Evolutionary conservation across 2,113 vertebrate species (phyloP).

Genomic region (Pituophis catenifer): DNA sequence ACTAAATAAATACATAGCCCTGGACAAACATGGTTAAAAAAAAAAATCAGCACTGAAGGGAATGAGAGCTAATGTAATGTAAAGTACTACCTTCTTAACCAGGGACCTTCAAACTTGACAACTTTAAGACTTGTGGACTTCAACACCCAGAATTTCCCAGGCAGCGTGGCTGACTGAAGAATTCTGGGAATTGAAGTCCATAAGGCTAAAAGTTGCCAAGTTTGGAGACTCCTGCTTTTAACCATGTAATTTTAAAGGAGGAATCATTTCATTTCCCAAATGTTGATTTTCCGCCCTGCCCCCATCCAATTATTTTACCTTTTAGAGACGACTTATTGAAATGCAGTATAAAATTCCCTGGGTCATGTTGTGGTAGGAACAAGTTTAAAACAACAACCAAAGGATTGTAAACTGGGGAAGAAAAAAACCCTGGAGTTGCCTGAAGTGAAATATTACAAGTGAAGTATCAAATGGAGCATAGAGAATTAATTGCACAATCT

Average conservation of each 20-base stretch:
- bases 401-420: not conserved
- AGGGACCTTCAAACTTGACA: not conserved
- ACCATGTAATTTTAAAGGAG: not conserved
- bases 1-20: not conserved
- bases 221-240: not conserved
- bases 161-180: not conserved
- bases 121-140: not conserved
- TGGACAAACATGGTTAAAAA: not conserved
- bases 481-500: conserved; percentile 19
- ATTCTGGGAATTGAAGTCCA: not conserved
- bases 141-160: not conserved
- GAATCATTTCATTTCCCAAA: not conserved
- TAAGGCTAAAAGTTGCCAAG: not conserved
- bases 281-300: not conserved
- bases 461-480: conserved; percentile 29
- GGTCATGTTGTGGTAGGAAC: not conserved
- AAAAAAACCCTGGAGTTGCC: not conserved
- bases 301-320: not conserved
- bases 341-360: not conserved
- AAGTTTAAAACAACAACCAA: not conserved
- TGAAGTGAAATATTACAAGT: conserved; percentile 36
- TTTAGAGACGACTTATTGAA: conserved; percentile 17
- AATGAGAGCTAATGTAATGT: not conserved
- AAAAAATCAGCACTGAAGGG: not conserved
- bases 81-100: not conserved